Percentiles rank a stretch among this genome's conserved stretches.
Evolutionary conservation across 2,888 invertebrate species (phyloP).

Genomic region (Acrobasis consociella): DNA sequence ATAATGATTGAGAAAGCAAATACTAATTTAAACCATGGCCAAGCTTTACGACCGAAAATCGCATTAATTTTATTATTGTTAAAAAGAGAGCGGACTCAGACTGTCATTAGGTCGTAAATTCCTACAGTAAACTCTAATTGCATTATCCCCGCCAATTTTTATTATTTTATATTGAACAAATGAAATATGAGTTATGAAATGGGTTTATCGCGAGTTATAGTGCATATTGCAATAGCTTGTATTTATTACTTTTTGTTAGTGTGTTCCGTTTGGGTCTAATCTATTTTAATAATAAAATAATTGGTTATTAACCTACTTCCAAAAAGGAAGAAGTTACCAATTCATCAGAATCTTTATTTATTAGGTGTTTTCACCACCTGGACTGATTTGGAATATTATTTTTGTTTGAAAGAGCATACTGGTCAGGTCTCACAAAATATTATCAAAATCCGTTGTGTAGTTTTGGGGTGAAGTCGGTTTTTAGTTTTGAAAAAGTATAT

Average conservation of each 20-base stretch:
- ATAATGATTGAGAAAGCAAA: background rate
- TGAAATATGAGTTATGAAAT: slow-evolving; percentile 1
- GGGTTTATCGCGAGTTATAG: background rate
- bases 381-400: too few relatives aligned
- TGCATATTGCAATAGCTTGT: background rate
- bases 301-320: too few relatives aligned
- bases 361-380: too few relatives aligned
- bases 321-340: too few relatives aligned
- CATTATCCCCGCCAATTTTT: slow-evolving; percentile 3
- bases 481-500: too few relatives aligned
- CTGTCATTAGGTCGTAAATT: slow-evolving; percentile 14
- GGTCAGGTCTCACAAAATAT: too few relatives aligned
- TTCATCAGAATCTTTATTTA: too few relatives aligned
- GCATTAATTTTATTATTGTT: slow-evolving; percentile 9
- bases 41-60: slow-evolving; percentile 8
- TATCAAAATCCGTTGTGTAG: too few relatives aligned
- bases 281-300: background rate
- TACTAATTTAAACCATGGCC: background rate
- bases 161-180: background rate
- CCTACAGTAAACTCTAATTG: slow-evolving; percentile 13
- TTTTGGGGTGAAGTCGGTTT: too few relatives aligned
- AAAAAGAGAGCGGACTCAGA: background rate
- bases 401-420: too few relatives aligned
- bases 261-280: background rate
- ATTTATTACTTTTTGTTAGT: background rate